Conservation (phyloP, 92 coral and sea anemone species). For the Epizoanthus scotinus region DNA sequence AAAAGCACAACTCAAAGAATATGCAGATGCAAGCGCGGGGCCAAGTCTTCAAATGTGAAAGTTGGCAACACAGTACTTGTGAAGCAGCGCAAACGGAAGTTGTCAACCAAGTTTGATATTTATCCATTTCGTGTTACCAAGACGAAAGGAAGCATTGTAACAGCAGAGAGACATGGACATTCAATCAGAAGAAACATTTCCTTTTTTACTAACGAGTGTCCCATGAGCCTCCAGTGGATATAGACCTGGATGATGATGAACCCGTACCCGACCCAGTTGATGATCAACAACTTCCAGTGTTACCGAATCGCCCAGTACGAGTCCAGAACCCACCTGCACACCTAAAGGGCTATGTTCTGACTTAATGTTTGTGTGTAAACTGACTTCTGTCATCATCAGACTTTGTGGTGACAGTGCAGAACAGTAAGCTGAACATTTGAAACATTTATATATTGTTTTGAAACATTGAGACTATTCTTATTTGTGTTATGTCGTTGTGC, state of each 20-base stretch:
- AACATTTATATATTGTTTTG: too few relatives aligned
- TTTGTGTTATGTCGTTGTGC: too few relatives aligned
- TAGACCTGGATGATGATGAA: too few relatives aligned
- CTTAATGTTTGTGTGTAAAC: too few relatives aligned
- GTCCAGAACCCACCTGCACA: constrained; percentile 2
- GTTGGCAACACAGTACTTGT: constrained; percentile 32
- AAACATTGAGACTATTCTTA: too few relatives aligned
- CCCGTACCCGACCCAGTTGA: too few relatives aligned
- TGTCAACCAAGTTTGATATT: constrained; percentile 18
- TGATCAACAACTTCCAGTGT: too few relatives aligned
- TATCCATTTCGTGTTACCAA: neutral
- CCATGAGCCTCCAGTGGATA: too few relatives aligned
- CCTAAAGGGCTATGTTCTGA: neutral
- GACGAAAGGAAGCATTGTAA: constrained; percentile 6
- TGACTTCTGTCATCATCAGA: too few relatives aligned
- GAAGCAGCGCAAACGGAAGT: constrained; percentile 19
- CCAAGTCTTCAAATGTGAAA: constrained; percentile 8
- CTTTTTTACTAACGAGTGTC: constrained; percentile 7
- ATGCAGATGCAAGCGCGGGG: neutral
- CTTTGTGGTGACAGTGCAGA: too few relatives aligned
- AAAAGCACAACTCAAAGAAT: constrained; percentile 18
- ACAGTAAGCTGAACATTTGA: too few relatives aligned
- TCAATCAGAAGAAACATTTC: constrained; percentile 19
- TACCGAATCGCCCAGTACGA: neutral
- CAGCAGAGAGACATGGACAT: constrained; percentile 14